Conservation (phyloP, 2,113 vertebrate species). For the Spermophilus dauricus region DNA sequence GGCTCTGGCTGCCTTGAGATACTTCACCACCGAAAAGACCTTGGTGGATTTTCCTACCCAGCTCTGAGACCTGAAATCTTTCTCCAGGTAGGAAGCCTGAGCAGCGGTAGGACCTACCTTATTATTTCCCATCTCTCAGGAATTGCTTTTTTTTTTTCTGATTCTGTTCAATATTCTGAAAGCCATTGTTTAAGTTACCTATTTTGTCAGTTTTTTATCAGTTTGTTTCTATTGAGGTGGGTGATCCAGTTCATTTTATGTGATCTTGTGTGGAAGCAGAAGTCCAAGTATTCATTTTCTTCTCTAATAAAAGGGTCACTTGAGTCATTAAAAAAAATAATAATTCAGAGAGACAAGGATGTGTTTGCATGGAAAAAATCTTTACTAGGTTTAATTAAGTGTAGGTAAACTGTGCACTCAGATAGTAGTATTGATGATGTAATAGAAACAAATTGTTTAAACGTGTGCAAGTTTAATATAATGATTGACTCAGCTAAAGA, state of each 20-base stretch:
- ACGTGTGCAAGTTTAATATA: not conserved
- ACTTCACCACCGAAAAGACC: not conserved
- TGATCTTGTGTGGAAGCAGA: not conserved
- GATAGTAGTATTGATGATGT: not conserved
- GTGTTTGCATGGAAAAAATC: conserved; percentile 71
- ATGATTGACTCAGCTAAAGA: not conserved
- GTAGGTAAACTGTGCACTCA: not conserved
- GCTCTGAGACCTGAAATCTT: not conserved
- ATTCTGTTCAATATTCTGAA: not conserved
- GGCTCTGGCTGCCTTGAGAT: too few relatives aligned
- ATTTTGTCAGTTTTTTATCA: not conserved
- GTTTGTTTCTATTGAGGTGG: not conserved
- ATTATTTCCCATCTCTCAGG: not conserved
- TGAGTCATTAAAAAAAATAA: conserved; percentile 47
- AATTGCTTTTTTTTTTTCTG: not conserved
- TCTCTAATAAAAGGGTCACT: not conserved
- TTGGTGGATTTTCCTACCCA: not conserved
- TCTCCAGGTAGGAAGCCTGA: not conserved
- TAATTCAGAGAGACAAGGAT: conserved; percentile 62
- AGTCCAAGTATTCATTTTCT: not conserved
- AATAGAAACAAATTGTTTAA: not conserved
- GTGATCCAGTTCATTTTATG: not conserved
- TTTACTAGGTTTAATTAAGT: conserved; percentile 75
- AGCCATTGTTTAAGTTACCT: not conserved
- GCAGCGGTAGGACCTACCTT: not conserved